Conservation (phyloP, 1,140 invertebrate genomes). For the Cyclargus thomasi region DNA sequence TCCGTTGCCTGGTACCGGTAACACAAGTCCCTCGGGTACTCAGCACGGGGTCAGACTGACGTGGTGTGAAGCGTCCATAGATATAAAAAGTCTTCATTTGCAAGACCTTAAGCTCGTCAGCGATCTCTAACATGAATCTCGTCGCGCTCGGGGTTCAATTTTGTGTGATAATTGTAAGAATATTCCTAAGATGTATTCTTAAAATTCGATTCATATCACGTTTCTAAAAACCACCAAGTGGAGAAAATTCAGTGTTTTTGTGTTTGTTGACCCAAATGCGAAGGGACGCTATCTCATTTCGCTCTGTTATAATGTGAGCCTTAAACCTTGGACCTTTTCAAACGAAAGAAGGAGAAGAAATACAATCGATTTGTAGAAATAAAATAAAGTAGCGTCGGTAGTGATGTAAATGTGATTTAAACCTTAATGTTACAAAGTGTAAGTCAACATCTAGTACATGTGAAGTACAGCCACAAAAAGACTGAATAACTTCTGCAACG, state of each 20-base stretch:
- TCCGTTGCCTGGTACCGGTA: too few species aligned
- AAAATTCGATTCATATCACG: constrained; percentile 48
- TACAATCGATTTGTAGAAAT: constrained; percentile 5
- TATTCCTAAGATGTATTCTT: constrained; percentile 41
- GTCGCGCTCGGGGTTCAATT: constrained; percentile 53
- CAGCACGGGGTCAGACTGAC: too few species aligned
- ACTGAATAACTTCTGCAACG: not conserved
- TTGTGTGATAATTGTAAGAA: constrained; percentile 57
- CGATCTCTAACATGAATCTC: constrained; percentile 53
- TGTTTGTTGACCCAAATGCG: constrained; percentile 32
- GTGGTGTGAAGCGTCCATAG: not conserved
- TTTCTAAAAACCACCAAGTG: constrained; percentile 33
- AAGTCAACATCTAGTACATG: too few species aligned
- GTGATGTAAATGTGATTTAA: not conserved
- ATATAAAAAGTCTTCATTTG: not conserved
- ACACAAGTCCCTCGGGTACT: too few species aligned
- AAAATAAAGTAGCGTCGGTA: not conserved
- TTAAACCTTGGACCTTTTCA: constrained; percentile 4
- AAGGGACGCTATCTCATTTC: constrained; percentile 31
- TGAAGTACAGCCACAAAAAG: not conserved
- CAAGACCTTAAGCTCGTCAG: constrained; percentile 43
- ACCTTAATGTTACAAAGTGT: not conserved
- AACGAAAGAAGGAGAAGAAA: not conserved
- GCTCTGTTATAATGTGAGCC: constrained; percentile 27
- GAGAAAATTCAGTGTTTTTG: constrained; percentile 30